These are phyloP conservation scores for Cenopis cana DNA, from an alignment of 2,888 invertebrate genomes.

Conservation along the genomic window DNA sequence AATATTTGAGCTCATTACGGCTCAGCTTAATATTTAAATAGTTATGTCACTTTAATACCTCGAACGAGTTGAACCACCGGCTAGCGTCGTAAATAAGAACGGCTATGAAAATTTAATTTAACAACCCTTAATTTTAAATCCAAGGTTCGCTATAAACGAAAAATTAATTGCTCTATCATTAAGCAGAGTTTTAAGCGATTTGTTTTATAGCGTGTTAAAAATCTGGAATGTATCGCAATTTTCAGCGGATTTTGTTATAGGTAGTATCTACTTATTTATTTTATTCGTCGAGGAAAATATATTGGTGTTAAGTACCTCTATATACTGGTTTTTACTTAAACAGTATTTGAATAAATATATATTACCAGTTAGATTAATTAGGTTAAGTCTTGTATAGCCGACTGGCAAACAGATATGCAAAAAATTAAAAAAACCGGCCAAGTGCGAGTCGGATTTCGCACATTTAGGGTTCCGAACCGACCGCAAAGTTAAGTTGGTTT, in stretches of 20 bases:
- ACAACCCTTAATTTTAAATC: conserved; percentile 43
- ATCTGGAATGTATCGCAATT: conserved; percentile 3
- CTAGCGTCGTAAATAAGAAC: conserved; percentile 32
- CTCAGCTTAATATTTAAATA: conserved; percentile 33
- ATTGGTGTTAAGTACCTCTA: too few species aligned
- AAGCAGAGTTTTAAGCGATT: conserved; percentile 28
- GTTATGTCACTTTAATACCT: conserved; percentile 41
- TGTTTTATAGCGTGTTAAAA: conserved; percentile 33
- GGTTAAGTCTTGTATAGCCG: too few species aligned
- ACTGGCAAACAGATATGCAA: too few species aligned
- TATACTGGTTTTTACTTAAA: too few species aligned
- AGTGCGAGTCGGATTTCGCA: too few species aligned
- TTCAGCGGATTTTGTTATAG: background rate
- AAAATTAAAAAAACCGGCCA: too few species aligned
- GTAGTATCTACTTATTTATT: too few species aligned
- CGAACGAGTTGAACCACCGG: conserved; percentile 38
- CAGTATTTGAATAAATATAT: too few species aligned
- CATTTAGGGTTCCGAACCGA: too few species aligned
- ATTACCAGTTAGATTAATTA: too few species aligned
- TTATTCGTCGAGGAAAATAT: too few species aligned
- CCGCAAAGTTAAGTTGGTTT: too few species aligned
- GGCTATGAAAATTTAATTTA: conserved; percentile 40
- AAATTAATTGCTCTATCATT: conserved; percentile 40
- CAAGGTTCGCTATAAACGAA: conserved; percentile 29
- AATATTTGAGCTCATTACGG: conserved; percentile 30